A percentile compares a stretch with the other conserved stretches of the same genome.
These are phyloP conservation scores for Drosophila burlai DNA, from an alignment of 1,140 invertebrate genomes.

Conservation along the genomic window DNA sequence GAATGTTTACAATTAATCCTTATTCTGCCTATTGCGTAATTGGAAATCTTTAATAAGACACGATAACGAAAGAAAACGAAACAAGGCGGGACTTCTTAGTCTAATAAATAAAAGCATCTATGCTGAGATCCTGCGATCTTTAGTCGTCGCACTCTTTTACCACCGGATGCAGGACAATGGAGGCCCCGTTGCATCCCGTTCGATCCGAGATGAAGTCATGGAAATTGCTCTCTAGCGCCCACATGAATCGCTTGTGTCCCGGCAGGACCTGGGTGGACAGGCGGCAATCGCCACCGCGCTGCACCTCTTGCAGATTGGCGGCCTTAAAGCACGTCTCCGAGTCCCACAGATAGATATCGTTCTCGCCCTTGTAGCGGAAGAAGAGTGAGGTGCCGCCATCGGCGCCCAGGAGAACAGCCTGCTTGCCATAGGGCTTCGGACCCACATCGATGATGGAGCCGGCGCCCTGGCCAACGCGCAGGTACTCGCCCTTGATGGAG, in stretches of 20 bases:
- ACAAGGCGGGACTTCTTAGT: conserved; percentile 17
- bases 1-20: too few species aligned
- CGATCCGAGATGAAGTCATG: conserved; percentile 87
- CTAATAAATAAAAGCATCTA: conserved; percentile 35
- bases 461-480: conserved; percentile 86
- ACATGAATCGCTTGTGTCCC: conserved; percentile 87
- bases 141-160: conserved; percentile 83
- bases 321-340: conserved; percentile 86
- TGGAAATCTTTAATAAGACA: conserved; percentile 29
- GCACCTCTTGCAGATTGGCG: conserved; percentile 87
- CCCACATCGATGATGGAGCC: conserved; percentile 87
- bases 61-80: conserved; percentile 51
- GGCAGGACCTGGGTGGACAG: conserved; percentile 87
- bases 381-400: conserved; percentile 87
- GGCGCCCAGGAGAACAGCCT: conserved; percentile 87
- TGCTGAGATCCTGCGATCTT: neutral
- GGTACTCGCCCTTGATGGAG: conserved; percentile 86
- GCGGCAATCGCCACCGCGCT: conserved; percentile 87
- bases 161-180: conserved; percentile 86
- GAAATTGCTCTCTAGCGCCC: conserved; percentile 89
- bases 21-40: neutral
- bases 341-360: conserved; percentile 88
- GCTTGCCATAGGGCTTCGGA: conserved; percentile 85
- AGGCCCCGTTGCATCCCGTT: conserved; percentile 87
- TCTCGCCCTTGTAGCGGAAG: conserved; percentile 87